Evolutionary conservation across 2,888 invertebrate species (phyloP).

Genomic region (Himalopsyche kuldschensis): DNA sequence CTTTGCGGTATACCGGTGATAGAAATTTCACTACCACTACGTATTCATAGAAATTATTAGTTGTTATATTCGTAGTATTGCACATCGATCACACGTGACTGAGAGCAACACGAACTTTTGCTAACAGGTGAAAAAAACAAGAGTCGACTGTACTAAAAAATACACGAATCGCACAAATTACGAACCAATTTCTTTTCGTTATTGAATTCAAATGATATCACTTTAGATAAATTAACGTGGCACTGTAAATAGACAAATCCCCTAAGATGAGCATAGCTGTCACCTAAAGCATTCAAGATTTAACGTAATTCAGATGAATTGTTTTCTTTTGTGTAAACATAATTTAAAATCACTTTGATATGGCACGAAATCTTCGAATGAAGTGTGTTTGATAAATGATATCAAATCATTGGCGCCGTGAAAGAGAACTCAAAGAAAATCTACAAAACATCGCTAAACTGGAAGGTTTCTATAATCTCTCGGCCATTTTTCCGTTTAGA

Average conservation of each 20-base stretch:
- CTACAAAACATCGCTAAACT: constrained; percentile 8
- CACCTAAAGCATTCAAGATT: neutral
- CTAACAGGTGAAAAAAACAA: neutral
- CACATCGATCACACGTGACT: neutral
- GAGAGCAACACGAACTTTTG: neutral
- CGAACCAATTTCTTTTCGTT: neutral
- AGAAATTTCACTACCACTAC: neutral
- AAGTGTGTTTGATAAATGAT: neutral
- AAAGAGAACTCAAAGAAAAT: neutral
- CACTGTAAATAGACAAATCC: neutral
- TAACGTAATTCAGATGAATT: neutral
- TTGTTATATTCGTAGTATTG: neutral
- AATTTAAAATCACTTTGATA: neutral
- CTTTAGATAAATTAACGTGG: neutral
- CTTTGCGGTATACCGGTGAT: neutral
- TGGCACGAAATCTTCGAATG: neutral
- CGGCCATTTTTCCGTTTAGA: constrained; percentile 23
- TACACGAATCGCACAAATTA: neutral
- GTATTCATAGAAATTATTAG: neutral
- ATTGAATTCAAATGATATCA: neutral
- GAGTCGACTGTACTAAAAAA: neutral
- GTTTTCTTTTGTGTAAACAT: neutral
- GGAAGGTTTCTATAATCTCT: neutral
- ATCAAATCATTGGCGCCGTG: neutral
- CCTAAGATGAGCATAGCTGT: neutral